Conservation (phyloP, 35 echinoderm and acorn worm species). For the Apostichopus parvimensis region DNA sequence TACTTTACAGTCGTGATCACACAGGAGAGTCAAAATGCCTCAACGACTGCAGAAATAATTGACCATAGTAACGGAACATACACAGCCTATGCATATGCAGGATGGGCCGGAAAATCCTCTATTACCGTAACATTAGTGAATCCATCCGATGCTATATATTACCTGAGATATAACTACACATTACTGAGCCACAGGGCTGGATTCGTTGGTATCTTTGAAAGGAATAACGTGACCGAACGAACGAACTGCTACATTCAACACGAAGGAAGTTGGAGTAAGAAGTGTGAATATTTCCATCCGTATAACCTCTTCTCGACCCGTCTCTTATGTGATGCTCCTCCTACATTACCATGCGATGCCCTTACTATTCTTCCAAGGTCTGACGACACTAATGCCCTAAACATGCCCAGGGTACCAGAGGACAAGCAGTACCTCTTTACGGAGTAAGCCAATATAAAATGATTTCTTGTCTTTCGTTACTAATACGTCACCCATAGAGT, state of each 20-base stretch:
- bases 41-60: conserved; percentile 27
- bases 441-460: conserved; percentile 9
- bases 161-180: conserved; percentile 37
- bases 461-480: too few relatives aligned
- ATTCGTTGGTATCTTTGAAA: conserved; percentile 25
- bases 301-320: conserved; percentile 46
- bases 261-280: conserved; percentile 51
- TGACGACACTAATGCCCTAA: conserved; percentile 45
- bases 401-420: conserved; percentile 40
- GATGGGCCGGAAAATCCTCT: conserved; percentile 36
- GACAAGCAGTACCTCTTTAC: conserved; percentile 44
- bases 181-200: neutral
- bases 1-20: conserved; percentile 27
- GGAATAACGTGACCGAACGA: conserved; percentile 17
- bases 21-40: conserved; percentile 38
- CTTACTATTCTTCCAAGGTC: conserved; percentile 30
- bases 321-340: conserved; percentile 45
- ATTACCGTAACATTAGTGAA: conserved; percentile 45
- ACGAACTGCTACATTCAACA: conserved; percentile 47
- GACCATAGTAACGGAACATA: conserved; percentile 58
- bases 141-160: conserved; percentile 45
- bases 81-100: conserved; percentile 33
- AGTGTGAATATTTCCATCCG: conserved; percentile 58
- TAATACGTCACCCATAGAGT: too few relatives aligned
- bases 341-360: conserved; percentile 35